Evolutionary conservation across 2,113 vertebrate species (phyloP).

Genomic region (Pelodiscus sinensis): DNA sequence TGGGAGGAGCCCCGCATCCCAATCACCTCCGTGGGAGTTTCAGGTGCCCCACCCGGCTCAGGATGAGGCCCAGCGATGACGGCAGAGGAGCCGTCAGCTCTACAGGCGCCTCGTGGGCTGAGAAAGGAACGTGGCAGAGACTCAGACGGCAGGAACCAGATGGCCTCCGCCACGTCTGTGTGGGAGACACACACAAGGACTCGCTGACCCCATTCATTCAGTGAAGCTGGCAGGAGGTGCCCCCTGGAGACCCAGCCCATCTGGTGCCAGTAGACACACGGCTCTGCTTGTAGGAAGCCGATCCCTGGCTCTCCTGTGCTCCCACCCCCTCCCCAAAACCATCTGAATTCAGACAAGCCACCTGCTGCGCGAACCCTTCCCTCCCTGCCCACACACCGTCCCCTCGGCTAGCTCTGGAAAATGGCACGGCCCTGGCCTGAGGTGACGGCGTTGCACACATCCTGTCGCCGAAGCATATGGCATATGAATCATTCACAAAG

Average conservation of each 20-base stretch:
- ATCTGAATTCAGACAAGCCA: accelerated
- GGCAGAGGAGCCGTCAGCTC: background rate
- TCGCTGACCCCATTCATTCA: background rate
- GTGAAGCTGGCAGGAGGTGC: background rate
- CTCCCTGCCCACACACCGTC: accelerated
- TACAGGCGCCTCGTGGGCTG: background rate
- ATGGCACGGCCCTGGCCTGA: background rate
- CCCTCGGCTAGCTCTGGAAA: background rate
- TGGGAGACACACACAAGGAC: background rate
- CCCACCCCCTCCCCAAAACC: background rate
- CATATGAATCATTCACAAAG: constrained; percentile 88
- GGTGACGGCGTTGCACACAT: background rate
- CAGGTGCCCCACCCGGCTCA: background rate
- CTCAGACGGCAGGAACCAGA: background rate
- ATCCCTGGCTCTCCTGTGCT: background rate
- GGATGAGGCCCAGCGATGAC: background rate
- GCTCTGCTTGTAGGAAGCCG: background rate
- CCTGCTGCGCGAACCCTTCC: accelerated
- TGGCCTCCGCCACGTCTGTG: background rate
- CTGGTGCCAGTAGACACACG: background rate
- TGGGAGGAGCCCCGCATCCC: background rate
- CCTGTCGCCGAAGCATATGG: constrained; percentile 80
- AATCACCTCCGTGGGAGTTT: background rate
- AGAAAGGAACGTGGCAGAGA: background rate
- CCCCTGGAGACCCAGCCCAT: background rate